phyloP scores from a whole-genome alignment of 2,797 vertebrate genomes.

The Myiothlypis chrysogaster region DNA sequence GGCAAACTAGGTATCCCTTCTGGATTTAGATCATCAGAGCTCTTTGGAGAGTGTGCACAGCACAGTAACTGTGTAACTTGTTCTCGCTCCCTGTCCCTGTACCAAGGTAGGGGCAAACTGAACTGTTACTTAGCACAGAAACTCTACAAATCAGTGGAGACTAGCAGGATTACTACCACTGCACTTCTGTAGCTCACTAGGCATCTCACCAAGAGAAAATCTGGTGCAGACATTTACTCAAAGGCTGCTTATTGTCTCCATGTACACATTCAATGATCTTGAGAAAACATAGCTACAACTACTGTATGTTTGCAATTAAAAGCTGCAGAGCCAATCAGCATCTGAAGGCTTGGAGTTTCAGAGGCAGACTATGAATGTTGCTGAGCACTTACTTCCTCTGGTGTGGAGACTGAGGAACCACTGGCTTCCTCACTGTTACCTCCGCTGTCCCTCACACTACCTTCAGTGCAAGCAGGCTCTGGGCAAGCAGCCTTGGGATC shows the following conservation, averaged over 20 bases:
- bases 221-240: background rate
- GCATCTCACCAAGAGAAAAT: background rate
- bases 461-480: conserved; percentile 13
- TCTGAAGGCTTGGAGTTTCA: background rate
- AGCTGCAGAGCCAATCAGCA: background rate
- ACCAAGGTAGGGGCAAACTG: background rate
- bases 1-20: background rate
- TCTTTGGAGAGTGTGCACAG: background rate
- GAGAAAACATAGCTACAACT: background rate
- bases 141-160: background rate
- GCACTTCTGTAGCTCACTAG: background rate
- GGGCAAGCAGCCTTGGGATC: background rate
- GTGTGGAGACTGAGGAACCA: conserved; percentile 71
- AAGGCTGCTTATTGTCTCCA: background rate
- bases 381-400: conserved; percentile 76
- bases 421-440: conserved; percentile 76
- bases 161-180: background rate
- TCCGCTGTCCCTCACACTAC: conserved; percentile 66
- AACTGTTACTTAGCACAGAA: background rate
- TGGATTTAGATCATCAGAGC: background rate
- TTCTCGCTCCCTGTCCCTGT: background rate
- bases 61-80: background rate
- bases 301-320: background rate
- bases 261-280: background rate
- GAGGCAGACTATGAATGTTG: background rate